These are phyloP conservation scores for Trypoxylon attenuatum DNA, from an alignment of 2,888 invertebrate genomes.

Conservation along the genomic window DNA sequence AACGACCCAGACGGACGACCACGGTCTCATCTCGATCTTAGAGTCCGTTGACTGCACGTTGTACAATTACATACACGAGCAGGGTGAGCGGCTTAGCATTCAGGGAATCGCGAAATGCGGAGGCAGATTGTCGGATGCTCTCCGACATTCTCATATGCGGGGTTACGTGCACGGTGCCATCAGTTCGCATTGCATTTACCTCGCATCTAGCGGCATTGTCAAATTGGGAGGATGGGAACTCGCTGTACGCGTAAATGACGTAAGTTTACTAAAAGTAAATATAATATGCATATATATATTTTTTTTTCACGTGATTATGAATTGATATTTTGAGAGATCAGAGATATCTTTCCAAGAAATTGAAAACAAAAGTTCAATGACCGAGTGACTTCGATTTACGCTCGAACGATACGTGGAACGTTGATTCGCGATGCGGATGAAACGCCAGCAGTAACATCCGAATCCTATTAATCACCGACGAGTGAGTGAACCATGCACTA, in stretches of 20 bases:
- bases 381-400: not conserved
- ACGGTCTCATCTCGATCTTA: conserved; percentile 63
- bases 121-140: conserved; percentile 62
- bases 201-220: conserved; percentile 58
- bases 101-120: conserved; percentile 62
- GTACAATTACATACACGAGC: conserved; percentile 65
- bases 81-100: conserved; percentile 61
- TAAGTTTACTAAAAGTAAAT: conserved; percentile 29
- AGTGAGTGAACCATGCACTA: conserved; percentile 1
- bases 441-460: not conserved
- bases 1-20: conserved; percentile 59
- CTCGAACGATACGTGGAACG: not conserved
- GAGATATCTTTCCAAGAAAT: too few relatives aligned
- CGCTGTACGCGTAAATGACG: conserved; percentile 50
- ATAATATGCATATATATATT: not conserved
- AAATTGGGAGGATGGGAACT: conserved; percentile 70
- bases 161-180: conserved; percentile 66
- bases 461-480: not conserved
- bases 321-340: too few relatives aligned
- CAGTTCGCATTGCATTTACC: conserved; percentile 65
- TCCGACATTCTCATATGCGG: conserved; percentile 63
- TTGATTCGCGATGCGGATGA: not conserved
- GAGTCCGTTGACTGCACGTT: conserved; percentile 66
- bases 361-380: too few relatives aligned
- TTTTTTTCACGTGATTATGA: too few relatives aligned